Conservation (phyloP, 1,140 invertebrate species). For the Pseudoatta argentina region DNA sequence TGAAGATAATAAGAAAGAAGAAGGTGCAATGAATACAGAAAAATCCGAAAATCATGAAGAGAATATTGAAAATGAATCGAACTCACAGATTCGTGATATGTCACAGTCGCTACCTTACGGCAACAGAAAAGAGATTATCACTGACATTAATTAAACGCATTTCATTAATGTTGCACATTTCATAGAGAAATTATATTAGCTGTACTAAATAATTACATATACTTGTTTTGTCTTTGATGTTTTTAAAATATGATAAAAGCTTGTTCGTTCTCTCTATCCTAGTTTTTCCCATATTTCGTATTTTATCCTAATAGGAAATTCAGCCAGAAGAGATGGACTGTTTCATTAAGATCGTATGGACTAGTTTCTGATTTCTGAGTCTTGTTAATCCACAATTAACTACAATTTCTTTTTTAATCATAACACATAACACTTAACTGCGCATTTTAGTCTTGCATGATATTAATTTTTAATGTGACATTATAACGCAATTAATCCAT, state of each 20-base stretch:
- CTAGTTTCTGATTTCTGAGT: conserved; percentile 65
- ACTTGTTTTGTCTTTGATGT: conserved; percentile 49
- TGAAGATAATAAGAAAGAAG: not conserved
- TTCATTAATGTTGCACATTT: not conserved
- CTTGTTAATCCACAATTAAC: conserved; percentile 33
- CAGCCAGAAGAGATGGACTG: conserved; percentile 62
- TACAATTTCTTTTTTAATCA: conserved; percentile 33
- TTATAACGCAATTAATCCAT: conserved; percentile 31
- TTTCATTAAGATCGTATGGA: conserved; percentile 72
- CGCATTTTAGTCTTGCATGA: conserved; percentile 7
- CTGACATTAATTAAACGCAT: conserved; percentile 57
- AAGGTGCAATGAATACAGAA: not conserved
- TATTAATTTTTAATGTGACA: conserved; percentile 15
- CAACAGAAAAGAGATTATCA: conserved; percentile 53
- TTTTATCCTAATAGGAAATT: conserved; percentile 64
- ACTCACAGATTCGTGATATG: conserved; percentile 45
- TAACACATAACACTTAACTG: conserved; percentile 63
- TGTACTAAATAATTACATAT: conserved; percentile 20
- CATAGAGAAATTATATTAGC: not conserved
- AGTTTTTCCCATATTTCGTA: conserved; percentile 18
- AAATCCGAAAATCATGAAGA: not conserved
- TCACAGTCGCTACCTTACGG: conserved; percentile 51
- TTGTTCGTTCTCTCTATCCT: conserved; percentile 30
- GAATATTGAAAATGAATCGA: not conserved
- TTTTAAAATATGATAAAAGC: conserved; percentile 12